Conservation (phyloP, 2,797 vertebrate species). For the Dipus sagitta region DNA sequence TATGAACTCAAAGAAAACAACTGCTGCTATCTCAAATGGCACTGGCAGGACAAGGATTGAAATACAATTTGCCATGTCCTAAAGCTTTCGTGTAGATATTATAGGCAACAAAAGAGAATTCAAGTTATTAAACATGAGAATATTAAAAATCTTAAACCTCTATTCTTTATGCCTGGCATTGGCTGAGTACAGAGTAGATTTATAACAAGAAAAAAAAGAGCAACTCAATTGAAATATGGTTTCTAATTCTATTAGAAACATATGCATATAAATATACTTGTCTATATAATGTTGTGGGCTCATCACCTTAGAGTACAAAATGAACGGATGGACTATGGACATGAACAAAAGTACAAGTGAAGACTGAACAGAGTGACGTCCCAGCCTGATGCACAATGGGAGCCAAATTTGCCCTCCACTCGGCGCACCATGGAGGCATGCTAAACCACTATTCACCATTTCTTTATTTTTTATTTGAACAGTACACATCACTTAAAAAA, state of each 20-base stretch:
- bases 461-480: constrained; percentile 50
- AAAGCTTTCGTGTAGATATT: neutral
- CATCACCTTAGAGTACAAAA: neutral
- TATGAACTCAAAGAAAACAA: neutral
- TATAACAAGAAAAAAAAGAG: neutral
- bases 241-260: neutral
- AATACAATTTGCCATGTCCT: neutral
- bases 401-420: neutral
- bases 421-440: neutral
- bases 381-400: neutral
- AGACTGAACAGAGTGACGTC: neutral
- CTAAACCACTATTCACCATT: neutral
- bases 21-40: neutral
- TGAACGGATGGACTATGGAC: constrained; percentile 18
- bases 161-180: neutral
- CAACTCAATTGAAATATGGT: neutral
- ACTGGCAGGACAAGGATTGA: neutral
- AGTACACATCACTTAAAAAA: constrained; percentile 53
- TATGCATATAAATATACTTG: neutral
- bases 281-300: neutral
- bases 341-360: neutral
- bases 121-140: neutral
- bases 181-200: neutral
- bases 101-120: neutral
- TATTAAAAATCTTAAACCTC: neutral